Evolutionary conservation across 2,888 invertebrate genomes (phyloP), one percentile per base, ranked within the genome.

Genomic region (Zygothrica quintamaculata): DNA sequence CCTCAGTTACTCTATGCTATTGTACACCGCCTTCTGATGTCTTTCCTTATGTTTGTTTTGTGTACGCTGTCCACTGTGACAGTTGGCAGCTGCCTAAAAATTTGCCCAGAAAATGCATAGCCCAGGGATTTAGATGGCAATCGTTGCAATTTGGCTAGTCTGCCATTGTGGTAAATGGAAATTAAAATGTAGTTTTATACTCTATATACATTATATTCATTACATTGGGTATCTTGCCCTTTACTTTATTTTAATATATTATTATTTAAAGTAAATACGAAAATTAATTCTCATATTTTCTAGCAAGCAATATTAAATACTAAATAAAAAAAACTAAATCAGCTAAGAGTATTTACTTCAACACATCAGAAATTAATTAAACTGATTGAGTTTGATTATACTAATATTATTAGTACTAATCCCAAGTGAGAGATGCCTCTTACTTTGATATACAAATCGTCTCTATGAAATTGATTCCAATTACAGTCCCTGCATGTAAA

Each of bases 61-160:
- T 43, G 37, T 15, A n/a, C 47, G 13, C 57, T 66, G 62, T 67
- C 70, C 67, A 75, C 73, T 77, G 52, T 74, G 82, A 84, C 81
- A 81, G 81, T 62, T 81, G 82, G 80, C 80, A 81, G 84, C 84
- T 80, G 76, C 81, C 84, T 78, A 76, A 69, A 84, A 81, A 81
- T 71, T 65, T 71, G 57, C 57, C 62, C 64, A 59, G 68, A 68
- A 81, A 61, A 68, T 72, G 72, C 77, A 68, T 59, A 56, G 74
- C 64, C 65, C 55, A 42, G 82, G 84, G 82, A 82, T 66, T 75
- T 61, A 39, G 76, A 71, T 79, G 61, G 76, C 76, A 77, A 82
- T 79, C 77, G 77, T 60, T 59, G 68, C 75, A 77, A 75, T 76
- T 79, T 75, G 66, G 60, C 60, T 69, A 65, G 62, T 18, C 53